phyloP scores from a whole-genome alignment of 2,113 vertebrate species.

The Bufo gargarizans region DNA sequence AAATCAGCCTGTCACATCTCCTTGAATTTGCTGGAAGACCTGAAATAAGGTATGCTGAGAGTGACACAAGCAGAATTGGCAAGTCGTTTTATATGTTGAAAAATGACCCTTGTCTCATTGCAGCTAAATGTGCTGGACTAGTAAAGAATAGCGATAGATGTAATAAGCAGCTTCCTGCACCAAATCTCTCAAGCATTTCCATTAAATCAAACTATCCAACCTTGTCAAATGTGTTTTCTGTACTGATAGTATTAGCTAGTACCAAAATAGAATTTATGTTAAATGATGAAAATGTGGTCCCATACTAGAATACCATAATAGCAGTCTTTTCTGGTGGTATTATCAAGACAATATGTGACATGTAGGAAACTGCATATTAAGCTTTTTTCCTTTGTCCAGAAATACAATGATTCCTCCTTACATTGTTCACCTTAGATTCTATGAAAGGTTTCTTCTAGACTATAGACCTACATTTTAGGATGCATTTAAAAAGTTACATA shows the following conservation, averaged over 20 bases:
- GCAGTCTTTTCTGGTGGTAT: background rate
- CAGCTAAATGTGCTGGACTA: slow-evolving; percentile 31
- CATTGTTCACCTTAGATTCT: background rate
- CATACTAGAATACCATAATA: background rate
- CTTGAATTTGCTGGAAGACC: slow-evolving; percentile 25
- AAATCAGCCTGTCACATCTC: slow-evolving; percentile 37
- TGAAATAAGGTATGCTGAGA: slow-evolving; percentile 38
- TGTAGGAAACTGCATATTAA: background rate
- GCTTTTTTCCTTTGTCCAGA: background rate
- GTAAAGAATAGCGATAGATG: slow-evolving; percentile 32
- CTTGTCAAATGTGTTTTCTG: slow-evolving; percentile 45
- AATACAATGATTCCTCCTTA: background rate
- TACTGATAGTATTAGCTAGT: slow-evolving; percentile 13
- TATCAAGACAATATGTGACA: background rate
- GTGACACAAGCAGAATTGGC: slow-evolving; percentile 29
- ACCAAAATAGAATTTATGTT: slow-evolving; percentile 12
- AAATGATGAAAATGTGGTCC: slow-evolving; percentile 9
- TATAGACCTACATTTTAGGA: background rate
- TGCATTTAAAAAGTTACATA: background rate
- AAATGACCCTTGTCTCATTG: slow-evolving; percentile 49
- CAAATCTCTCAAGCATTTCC: slow-evolving; percentile 43
- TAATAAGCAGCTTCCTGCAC: slow-evolving; percentile 33
- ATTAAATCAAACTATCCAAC: slow-evolving; percentile 52
- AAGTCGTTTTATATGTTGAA: slow-evolving; percentile 49
- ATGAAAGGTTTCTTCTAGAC: background rate